These are phyloP conservation scores for Aethes cnicana DNA, from an alignment of 2,888 invertebrate species.

Conservation along the genomic window DNA sequence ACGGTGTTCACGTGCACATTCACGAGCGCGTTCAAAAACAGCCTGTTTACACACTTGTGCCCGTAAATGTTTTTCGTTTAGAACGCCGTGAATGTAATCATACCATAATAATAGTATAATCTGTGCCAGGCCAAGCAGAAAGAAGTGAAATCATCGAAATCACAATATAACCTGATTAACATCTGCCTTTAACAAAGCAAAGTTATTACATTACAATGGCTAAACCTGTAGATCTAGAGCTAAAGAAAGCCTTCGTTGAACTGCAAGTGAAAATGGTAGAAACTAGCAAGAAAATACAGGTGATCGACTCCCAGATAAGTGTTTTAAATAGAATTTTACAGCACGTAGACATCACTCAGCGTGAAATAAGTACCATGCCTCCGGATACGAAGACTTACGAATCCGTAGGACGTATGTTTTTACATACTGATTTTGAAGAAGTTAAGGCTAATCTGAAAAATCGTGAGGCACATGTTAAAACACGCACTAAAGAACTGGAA, in stretches of 20 bases:
- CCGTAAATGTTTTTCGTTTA: too few relatives aligned
- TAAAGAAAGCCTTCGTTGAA: conserved; percentile 89
- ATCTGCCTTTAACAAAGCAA: too few relatives aligned
- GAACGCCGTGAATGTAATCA: too few relatives aligned
- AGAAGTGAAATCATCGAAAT: too few relatives aligned
- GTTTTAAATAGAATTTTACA: conserved; percentile 85
- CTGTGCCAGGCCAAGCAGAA: too few relatives aligned
- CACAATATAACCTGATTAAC: not conserved
- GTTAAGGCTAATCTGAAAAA: conserved; percentile 85
- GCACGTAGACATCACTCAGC: conserved; percentile 87
- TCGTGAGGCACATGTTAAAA: conserved; percentile 78
- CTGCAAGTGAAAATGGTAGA: conserved; percentile 91
- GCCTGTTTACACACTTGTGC: too few relatives aligned
- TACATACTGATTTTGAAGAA: conserved; percentile 85
- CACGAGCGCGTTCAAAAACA: too few relatives aligned
- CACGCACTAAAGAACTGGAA: conserved; percentile 88
- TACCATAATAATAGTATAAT: not conserved
- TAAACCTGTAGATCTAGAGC: conserved; percentile 80
- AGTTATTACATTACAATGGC: too few relatives aligned
- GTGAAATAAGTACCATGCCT: conserved; percentile 84
- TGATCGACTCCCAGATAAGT: conserved; percentile 90
- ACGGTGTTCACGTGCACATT: too few relatives aligned
- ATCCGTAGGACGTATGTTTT: conserved; percentile 92
- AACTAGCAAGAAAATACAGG: conserved; percentile 89
- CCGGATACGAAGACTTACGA: conserved; percentile 88